Evolutionary conservation across 2,888 invertebrate genomes (phyloP), one percentile per base, ranked within the genome.

Genomic region (Stomorhina lunata): DNA sequence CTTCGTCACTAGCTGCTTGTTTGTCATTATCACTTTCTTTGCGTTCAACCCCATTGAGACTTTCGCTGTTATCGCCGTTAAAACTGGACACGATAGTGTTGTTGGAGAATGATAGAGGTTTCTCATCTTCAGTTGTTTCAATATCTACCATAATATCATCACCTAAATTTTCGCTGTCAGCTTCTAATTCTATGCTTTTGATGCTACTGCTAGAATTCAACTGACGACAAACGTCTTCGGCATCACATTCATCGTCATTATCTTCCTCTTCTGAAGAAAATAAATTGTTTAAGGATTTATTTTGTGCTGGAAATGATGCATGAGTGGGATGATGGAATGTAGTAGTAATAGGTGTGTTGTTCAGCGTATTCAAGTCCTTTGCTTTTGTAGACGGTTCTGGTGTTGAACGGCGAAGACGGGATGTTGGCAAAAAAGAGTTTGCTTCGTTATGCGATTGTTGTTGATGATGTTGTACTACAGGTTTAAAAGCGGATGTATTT

Each of bases 41-140:
- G 10, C 25, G 40, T 20, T 59, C 45, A 22, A n/a, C n/a, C 0
- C 29, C 48, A 29, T 65, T 55, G 0, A 2, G 27, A 10, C 25
- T 69, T 48, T 72, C 48, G 5, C 12, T 27, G 22, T 53, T 65
- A 17, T 48, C 17, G 2, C 9, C 57, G n/a, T 29, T 15, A 50
- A 66, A 43, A 45, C 55, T 63, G 20, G 53, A 55, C 12, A 57
- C 2, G n/a, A 57, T 50, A 0, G 43, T 53, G 7, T 61, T 77
- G 3, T 45, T 22, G 2, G 57, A 17, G n/a, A 57, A 43, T 22
- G 71, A 37, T 22, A 48, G 6, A 5, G 72, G 72, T 27, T 80
- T 73, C 25, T 95, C 95, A 85, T 96, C 96, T 87, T 96, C 96
- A 0, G 96, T 96, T 9, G 96, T 96, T 89, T 97, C 97, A 84